Percentiles rank a stretch among this genome's conserved stretches.
phyloP scores from a whole-genome alignment of 1,140 invertebrate genomes.

The Drosophila sp. region DNA sequence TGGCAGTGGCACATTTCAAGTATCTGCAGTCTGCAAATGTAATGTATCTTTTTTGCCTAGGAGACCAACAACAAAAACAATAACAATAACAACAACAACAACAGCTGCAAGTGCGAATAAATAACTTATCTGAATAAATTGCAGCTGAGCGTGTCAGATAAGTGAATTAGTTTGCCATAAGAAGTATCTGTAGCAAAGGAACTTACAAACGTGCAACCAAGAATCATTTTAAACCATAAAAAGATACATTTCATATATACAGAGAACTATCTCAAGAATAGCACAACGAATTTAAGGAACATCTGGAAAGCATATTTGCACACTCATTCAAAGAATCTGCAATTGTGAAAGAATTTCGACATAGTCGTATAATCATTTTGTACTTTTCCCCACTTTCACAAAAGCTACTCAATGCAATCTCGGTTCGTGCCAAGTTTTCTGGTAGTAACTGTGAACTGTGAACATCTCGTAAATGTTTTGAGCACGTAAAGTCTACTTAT shows the following conservation, averaged over 20 bases:
- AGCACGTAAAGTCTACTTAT: conserved; percentile 53
- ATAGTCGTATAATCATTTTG: background rate
- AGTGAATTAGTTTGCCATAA: conserved; percentile 27
- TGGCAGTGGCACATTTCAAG: conserved; percentile 42
- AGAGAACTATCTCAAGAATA: background rate
- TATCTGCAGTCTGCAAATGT: conserved; percentile 32
- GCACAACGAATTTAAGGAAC: background rate
- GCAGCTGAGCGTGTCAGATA: conserved; percentile 40
- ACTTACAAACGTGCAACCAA: background rate
- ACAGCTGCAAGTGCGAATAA: conserved; percentile 46
- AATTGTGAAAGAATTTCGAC: conserved; percentile 14
- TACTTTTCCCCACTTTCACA: conserved; percentile 3
- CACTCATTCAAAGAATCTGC: conserved; percentile 3
- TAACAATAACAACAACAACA: no score
- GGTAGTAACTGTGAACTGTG: background rate
- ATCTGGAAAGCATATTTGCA: conserved; percentile 3
- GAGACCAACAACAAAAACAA: background rate
- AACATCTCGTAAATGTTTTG: background rate
- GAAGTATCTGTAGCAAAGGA: conserved; percentile 9
- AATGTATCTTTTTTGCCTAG: conserved; percentile 25
- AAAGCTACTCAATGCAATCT: background rate
- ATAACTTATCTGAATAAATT: conserved; percentile 51
- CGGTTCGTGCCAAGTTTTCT: background rate
- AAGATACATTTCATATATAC: background rate
- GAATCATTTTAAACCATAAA: background rate